Evolutionary conservation across 2,797 vertebrate species (phyloP), one percentile per base, ranked within the genome.

Genomic region (Carapus acus): DNA sequence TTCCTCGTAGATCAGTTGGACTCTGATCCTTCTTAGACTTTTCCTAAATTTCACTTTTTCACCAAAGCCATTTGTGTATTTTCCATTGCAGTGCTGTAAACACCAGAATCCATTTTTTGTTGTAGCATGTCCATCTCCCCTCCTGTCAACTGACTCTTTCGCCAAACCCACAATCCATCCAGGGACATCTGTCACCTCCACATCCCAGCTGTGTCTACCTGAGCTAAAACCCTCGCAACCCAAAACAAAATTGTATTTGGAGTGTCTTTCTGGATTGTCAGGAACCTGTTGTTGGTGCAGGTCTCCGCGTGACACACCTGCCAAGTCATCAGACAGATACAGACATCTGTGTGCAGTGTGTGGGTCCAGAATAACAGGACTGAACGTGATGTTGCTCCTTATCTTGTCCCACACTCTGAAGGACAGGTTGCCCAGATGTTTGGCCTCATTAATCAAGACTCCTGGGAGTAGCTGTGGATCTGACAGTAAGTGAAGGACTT

Each of bases 141-240:
- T 64, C 42, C 60, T 59, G 27, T 58, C 23, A 7, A 14, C 39
- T 7, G 69, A 57, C 43, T 72, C 74, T 38, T 53, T 51, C 21
- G 2, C 36, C 16, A 74, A 49, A 18, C 69, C 77, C 7, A 77
- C 5, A 22, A 0, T 0, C 77, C 69, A 75, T 12, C 0, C 0
- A 36, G 67, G 49, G 39, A 64, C 27, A 40, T 76, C 52, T 48
- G 61, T 65, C 34, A 80, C 71, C 38, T 75, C 42, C 43, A 73
- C 58, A 40, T 78, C 65, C 73, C 72, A 75, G 64, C 40, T 65
- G 64, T 64, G 72, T 40, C 13, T 68, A 27, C 77, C 71, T 49
- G 68, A 70, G 49, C 39, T 67, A 54, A 79, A 72, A n/a, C 69
- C 71, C 23, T 65, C 49, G 7, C 54, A 73, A 5, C 65, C 58